These are phyloP conservation scores for Monodelphis domestica DNA, from an alignment of 2,797 vertebrate genomes.

Conservation along the genomic window DNA sequence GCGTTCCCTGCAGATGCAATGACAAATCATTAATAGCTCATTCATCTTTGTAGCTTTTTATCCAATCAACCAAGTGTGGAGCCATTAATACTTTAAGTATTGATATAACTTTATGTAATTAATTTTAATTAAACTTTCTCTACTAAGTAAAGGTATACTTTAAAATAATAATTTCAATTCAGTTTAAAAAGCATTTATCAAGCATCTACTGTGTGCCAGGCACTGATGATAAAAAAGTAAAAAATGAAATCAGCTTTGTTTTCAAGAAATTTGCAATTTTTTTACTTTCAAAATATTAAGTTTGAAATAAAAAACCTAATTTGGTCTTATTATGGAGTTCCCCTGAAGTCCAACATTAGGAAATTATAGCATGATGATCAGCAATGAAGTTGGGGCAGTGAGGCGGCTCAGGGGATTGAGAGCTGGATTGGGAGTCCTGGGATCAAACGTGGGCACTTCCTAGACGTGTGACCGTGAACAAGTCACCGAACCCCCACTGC, in stretches of 20 bases:
- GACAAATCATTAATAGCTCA: not conserved
- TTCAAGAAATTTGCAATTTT: not conserved
- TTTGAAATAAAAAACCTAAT: too few species aligned
- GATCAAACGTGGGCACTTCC: too few species aligned
- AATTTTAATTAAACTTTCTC: not conserved
- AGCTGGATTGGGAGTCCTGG: too few species aligned
- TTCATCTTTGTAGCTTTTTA: not conserved
- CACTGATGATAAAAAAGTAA: not conserved
- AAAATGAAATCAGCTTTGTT: not conserved
- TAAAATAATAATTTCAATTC: not conserved
- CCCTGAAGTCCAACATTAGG: too few species aligned
- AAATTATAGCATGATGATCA: too few species aligned
- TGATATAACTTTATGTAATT: not conserved
- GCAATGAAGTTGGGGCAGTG: too few species aligned
- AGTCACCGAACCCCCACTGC: too few species aligned
- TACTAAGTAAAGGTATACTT: not conserved
- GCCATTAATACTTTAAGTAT: too few species aligned
- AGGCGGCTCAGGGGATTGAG: too few species aligned
- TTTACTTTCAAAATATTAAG: too few species aligned
- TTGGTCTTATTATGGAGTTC: too few species aligned
- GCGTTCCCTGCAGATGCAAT: not conserved
- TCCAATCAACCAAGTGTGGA: not conserved
- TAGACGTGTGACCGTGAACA: too few species aligned
- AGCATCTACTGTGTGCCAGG: not conserved
- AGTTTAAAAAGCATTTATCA: not conserved